These are phyloP conservation scores for Schizotus pectinicornis DNA, from an alignment of 2,888 invertebrate genomes.

Conservation along the genomic window DNA sequence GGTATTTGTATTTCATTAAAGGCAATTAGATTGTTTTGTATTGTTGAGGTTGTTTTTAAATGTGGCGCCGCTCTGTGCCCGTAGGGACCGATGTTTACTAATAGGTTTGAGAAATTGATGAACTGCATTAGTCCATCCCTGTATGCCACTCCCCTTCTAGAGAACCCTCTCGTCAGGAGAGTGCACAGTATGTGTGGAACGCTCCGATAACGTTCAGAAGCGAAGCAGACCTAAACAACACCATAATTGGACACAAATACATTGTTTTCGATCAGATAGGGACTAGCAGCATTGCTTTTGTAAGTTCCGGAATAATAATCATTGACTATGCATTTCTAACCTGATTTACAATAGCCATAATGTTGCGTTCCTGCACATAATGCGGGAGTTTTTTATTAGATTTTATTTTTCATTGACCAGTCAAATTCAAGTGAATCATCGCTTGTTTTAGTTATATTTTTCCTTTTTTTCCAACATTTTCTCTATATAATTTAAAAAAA, in stretches of 20 bases:
- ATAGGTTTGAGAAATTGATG: conserved; percentile 29
- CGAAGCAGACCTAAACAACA: conserved; percentile 26
- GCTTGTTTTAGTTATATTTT: too few relatives aligned
- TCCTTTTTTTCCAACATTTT: too few relatives aligned
- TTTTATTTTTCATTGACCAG: too few relatives aligned
- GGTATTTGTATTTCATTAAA: neutral
- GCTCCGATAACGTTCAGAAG: conserved; percentile 29
- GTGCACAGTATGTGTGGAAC: conserved; percentile 26
- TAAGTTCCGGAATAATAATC: too few relatives aligned
- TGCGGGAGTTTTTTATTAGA: too few relatives aligned
- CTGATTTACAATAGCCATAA: too few relatives aligned
- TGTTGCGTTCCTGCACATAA: too few relatives aligned
- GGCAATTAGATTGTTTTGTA: neutral
- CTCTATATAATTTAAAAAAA: too few relatives aligned
- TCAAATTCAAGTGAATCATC: too few relatives aligned
- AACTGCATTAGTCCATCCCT: conserved; percentile 23
- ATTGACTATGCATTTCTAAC: too few relatives aligned
- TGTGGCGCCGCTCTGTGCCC: conserved; percentile 9
- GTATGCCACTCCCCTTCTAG: conserved; percentile 27
- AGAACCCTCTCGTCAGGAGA: conserved; percentile 24
- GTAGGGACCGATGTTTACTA: conserved; percentile 18
- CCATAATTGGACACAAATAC: conserved; percentile 31
- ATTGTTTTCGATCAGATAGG: conserved; percentile 27
- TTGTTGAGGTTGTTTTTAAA: neutral
- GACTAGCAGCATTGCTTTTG: neutral